These are phyloP conservation scores for Notothenia coriiceps DNA, from an alignment of 2,113 vertebrate genomes.

Conservation along the genomic window DNA sequence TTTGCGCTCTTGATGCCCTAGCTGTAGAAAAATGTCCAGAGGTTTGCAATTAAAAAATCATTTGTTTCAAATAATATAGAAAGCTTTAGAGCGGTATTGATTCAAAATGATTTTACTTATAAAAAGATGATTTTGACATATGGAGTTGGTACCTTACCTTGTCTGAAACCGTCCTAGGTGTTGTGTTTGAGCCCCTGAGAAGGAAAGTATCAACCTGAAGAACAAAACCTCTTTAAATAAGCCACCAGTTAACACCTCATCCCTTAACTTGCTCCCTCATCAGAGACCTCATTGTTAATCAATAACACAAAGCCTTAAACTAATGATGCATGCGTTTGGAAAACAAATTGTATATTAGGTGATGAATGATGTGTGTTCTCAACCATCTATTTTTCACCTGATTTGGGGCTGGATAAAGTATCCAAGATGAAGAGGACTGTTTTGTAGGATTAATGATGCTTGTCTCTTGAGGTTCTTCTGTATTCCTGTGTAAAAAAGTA, in stretches of 20 bases:
- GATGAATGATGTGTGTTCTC: constrained; percentile 52
- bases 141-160: constrained; percentile 57
- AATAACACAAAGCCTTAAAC: constrained; percentile 45
- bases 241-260: constrained; percentile 26
- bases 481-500: neutral
- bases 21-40: constrained; percentile 1
- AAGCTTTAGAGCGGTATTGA: neutral
- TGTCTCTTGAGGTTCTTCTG: neutral
- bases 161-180: constrained; percentile 21
- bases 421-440: constrained; percentile 15
- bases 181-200: constrained; percentile 9
- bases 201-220: neutral
- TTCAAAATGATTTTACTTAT: neutral
- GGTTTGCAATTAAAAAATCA: neutral
- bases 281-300: constrained; percentile 59
- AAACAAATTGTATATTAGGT: constrained; percentile 32
- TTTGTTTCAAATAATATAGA: constrained; percentile 1
- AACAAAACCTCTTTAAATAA: constrained; percentile 59
- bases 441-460: constrained; percentile 29
- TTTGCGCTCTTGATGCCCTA: neutral
- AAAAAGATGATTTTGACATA: neutral
- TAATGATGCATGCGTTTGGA: constrained; percentile 31
- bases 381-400: constrained; percentile 37
- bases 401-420: constrained; percentile 36
- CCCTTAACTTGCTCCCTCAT: constrained; percentile 68